These are phyloP conservation scores for Psylliodes chrysocephalus DNA, from an alignment of 2,888 invertebrate genomes.

Conservation along the genomic window DNA sequence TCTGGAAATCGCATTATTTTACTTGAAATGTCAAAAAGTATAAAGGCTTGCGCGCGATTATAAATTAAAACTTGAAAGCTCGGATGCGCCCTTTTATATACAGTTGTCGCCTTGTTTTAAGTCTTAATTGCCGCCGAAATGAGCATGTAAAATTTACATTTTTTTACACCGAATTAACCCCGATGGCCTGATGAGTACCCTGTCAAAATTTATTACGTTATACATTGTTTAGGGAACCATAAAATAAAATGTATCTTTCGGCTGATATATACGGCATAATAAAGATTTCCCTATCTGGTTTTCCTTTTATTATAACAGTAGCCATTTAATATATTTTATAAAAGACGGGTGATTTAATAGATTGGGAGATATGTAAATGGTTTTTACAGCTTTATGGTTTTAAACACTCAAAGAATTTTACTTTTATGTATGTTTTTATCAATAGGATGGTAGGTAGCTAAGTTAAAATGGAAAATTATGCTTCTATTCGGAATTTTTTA, in stretches of 20 bases:
- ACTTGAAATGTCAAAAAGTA: conserved; percentile 35
- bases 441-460: too few species aligned
- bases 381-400: too few species aligned
- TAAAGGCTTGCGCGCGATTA: conserved; percentile 24
- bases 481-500: too few species aligned
- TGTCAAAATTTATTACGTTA: conserved; percentile 34
- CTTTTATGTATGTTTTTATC: too few species aligned
- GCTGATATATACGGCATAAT: neutral
- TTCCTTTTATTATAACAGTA: neutral
- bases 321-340: neutral
- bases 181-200: conserved; percentile 29
- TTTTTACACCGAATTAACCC: conserved; percentile 43
- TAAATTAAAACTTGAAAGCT: conserved; percentile 22
- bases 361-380: too few species aligned
- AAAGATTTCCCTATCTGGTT: neutral
- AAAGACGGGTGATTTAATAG: neutral
- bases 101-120: conserved; percentile 34
- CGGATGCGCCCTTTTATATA: conserved; percentile 22
- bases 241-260: conserved; percentile 3
- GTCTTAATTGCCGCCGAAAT: conserved; percentile 38
- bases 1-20: conserved; percentile 35
- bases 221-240: conserved; percentile 13
- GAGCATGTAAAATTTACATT: conserved; percentile 42
- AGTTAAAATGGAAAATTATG: too few species aligned
- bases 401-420: too few species aligned